Base-by-base conservation (phyloP, 2,888 invertebrate species). In the Capitulum mitella region DNA sequence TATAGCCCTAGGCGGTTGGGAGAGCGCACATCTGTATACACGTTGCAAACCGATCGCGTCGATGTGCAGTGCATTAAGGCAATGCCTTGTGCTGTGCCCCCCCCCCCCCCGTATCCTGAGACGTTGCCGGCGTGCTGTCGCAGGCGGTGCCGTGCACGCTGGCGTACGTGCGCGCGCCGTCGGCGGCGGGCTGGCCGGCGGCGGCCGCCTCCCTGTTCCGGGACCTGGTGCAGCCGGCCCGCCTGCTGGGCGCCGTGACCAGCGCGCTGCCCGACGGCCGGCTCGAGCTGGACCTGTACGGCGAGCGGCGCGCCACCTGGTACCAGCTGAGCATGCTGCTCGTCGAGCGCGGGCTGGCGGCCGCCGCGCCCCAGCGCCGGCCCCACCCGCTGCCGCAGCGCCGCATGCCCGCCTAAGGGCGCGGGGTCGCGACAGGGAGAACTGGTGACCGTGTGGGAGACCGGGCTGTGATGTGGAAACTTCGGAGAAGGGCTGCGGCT, bases 211-310 rank as follows among this genome's bases (percentile, higher is more conserved):
- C 5, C n/a, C 58, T n/a, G 29, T 29, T 58, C 8, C n/a, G 8
- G 29, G 10, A 58, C n/a, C 58, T 58, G 58, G n/a, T 58, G 58
- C n/a, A 29, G n/a, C n/a, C 58, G 10, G 10, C 58, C 6, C 1
- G 8, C 29, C 58, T 58, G 8, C 58, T 58, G 58, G 58, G 29
- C 29, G 29, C 58, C 58, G 58, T 58, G 29, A 19, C 29, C 22
- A 58, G 58, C 58, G n/a, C 6, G n/a, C 58, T n/a, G 58, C 58
- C 58, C n/a, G 58, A 58, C 58, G 58, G 58, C 58, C n/a, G 14
- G 29, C 58, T 58, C n/a, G 58, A 58, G 58, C 58, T 58, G 58
- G 58, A 58, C 58, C 29, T 58, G n/a, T 58, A 51, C 22, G 51
- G 22, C 51, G 22, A 16, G 19, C 51, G 1, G 19, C 16, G 22